Evolutionary conservation across 2,113 vertebrate species (phyloP), one percentile per base, ranked within the genome.

Genomic region (Lophotis ruficrista): DNA sequence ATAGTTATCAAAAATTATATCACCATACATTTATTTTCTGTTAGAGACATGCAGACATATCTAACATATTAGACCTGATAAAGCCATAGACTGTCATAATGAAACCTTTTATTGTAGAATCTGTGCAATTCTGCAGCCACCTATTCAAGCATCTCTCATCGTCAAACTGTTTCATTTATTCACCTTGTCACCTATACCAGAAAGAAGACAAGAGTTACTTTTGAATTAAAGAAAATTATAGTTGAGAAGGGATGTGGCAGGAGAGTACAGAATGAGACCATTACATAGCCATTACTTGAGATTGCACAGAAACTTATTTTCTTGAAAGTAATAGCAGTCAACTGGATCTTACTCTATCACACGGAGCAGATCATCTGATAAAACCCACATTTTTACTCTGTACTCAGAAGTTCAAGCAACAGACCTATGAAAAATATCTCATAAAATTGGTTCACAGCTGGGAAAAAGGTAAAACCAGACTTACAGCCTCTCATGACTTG

Each of bases 191-290:
- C n/a, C 20, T 89, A 14, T 19, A 87, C 18, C 51, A 94, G 69
- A 70, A 87, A 84, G 87, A 89, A 83, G 8, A 56, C 24, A 14
- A 14, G 2, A 70, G 41, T 70, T 85, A 80, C 21, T 30, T 93
- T 64, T 91, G 78, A 84, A 81, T 89, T 81, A 89, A 93, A 66
- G 56, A 85, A 95, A 92, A 87, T 79, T 72, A 53, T 28, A 53
- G 48, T 69, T 71, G 65, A 76, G 53, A 87, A 83, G 15, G 10
- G 8, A 82, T 47, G n/a, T 78, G 56, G 12, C 25, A 78, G 81
- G 57, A 83, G 14, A 87, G 57, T 85, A 90, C 12, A 87, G 73
- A 93, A 79, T 37, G 35, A 89, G 64, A 53, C 18, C 76, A 82
- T 87, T 94, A 91, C 22, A 38, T 35, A 72, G 35, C 57, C 75